Percentiles rank a stretch among this genome's conserved stretches.
These are phyloP conservation scores for Pipistrellus pygmaeus DNA, from an alignment of 2,797 vertebrate species.

Conservation along the genomic window DNA sequence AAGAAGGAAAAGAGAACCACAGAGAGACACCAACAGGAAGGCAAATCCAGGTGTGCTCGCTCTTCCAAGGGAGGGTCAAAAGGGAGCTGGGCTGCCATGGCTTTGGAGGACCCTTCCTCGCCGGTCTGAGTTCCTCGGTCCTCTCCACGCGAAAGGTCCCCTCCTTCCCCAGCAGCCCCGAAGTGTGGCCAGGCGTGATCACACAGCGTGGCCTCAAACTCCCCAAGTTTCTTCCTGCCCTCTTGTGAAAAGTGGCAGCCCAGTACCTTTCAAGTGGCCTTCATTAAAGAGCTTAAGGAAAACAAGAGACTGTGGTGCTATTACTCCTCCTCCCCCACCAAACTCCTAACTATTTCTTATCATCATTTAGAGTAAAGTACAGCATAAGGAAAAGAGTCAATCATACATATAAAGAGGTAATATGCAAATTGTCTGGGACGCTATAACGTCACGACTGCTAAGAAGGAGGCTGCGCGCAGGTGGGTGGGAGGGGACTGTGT, in stretches of 20 bases:
- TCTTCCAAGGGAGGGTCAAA: neutral
- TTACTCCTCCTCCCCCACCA: neutral
- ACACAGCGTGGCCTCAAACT: neutral
- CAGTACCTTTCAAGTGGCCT: conserved; percentile 58
- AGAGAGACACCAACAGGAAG: conserved; percentile 40
- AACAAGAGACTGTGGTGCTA: neutral
- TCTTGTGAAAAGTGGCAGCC: conserved; percentile 70
- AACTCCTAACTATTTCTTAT: neutral
- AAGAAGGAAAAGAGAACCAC: neutral
- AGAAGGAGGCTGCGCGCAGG: too few species aligned
- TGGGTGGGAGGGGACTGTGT: too few species aligned
- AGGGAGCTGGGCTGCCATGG: neutral
- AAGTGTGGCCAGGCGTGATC: neutral
- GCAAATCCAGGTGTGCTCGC: neutral
- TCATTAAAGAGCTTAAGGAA: conserved; percentile 74
- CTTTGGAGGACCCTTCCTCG: neutral
- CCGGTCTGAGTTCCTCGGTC: neutral
- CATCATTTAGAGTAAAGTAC: neutral
- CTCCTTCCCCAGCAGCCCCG: neutral
- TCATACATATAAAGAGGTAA: neutral
- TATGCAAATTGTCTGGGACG: too few species aligned
- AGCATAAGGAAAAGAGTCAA: neutral
- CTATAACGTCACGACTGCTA: too few species aligned
- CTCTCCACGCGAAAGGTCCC: neutral
- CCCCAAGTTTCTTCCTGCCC: neutral